Percentiles rank a stretch among this genome's conserved stretches.
Conservation (phyloP, 2,888 invertebrate species). For the Micropterix aruncella region DNA sequence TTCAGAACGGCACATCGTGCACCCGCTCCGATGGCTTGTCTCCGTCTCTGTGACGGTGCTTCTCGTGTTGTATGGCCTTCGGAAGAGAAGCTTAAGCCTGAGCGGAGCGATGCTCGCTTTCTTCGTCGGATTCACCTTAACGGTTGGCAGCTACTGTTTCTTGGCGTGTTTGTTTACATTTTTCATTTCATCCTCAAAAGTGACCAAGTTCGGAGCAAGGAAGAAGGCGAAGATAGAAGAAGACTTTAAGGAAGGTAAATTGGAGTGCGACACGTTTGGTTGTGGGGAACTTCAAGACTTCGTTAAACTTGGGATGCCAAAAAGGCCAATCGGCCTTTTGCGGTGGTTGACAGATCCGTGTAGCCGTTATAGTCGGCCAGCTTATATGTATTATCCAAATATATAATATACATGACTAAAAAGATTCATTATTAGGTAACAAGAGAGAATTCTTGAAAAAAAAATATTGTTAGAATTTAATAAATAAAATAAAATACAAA, state of each 20-base stretch:
- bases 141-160: conserved; percentile 66
- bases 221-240: conserved; percentile 56
- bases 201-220: conserved; percentile 59
- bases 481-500: no score
- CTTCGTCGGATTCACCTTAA: conserved; percentile 60
- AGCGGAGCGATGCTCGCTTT: conserved; percentile 61
- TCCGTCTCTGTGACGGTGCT: conserved; percentile 49
- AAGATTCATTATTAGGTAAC: no score
- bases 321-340: no score
- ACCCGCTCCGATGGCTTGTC: conserved; percentile 51
- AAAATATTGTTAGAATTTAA: no score
- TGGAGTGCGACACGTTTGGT: no score
- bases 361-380: no score
- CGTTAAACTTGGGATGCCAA: neutral
- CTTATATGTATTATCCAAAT: no score
- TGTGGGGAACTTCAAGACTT: neutral
- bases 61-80: conserved; percentile 52
- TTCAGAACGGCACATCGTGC: conserved; percentile 42
- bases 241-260: conserved; percentile 64
- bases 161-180: conserved; percentile 57
- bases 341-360: neutral
- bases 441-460: no score
- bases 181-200: conserved; percentile 67
- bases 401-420: no score
- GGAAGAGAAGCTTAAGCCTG: conserved; percentile 49